Evolutionary conservation across 2,113 vertebrate species (phyloP), one percentile per base, ranked within the genome.

Genomic region (Gobio gobio): DNA sequence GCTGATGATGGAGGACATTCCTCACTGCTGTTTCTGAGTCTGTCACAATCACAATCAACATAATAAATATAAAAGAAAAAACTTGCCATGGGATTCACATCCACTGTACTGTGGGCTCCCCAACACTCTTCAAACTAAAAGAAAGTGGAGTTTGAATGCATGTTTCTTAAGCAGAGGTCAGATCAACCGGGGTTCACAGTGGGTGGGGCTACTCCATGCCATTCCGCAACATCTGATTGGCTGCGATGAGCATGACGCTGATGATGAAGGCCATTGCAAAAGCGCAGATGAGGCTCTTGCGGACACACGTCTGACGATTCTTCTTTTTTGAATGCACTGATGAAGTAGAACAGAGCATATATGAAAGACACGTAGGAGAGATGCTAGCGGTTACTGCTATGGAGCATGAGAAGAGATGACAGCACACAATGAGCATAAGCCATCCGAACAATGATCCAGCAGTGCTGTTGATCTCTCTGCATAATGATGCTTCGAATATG

Each of bases 181-280:
- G 74, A 86, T 78, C 68, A 64, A 90, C 83, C 91, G 83, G 20
- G 88, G 93, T 86, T 94, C 96, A 94, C 95, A 96, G 95, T 96
- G 94, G 90, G 86, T 81, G 64, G 83, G 86, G 22, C 94, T 96
- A 99, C 94, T 99, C 97, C 98, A 99, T 99, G 94, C 98, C 98
- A 56, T 97, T 99, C 64, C 98, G 96, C 87, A 99, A 95, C 95
- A 99, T 99, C 95, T 99, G 98, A 93, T 99, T 99, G 95, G 98
- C 98, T 0, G 98, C 98, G 8, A 99, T 99, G 88, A 99, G 93
- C 98, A 99, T 99, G 93, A 99, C 98, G 82, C 98, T 99, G 90
- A 99, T 99, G 91, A 99, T 99, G 94, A 99, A 99, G 93, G 98
- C 98, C 97, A 99, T 99, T 68, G 98, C 98, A 20, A 99, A 99